These are phyloP conservation scores for Triplophysa dalaica DNA, from an alignment of 2,113 vertebrate species.

Conservation along the genomic window DNA sequence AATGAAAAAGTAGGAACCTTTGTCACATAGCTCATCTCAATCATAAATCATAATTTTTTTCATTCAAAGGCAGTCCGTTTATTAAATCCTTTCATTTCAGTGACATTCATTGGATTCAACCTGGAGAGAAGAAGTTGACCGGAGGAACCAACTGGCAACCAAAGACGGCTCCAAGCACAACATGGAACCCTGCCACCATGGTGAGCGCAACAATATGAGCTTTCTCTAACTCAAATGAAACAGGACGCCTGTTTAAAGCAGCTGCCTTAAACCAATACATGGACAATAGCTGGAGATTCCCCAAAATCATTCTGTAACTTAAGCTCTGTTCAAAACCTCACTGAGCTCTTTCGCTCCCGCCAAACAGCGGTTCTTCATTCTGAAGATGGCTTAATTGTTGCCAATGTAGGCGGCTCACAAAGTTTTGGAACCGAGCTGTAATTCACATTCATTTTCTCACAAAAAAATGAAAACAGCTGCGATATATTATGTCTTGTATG, in stretches of 20 bases:
- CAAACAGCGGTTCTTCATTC: neutral
- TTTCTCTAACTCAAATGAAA: constrained; percentile 5
- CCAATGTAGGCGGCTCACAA: neutral
- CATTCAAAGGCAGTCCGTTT: neutral
- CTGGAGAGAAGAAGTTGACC: constrained; percentile 92
- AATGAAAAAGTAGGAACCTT: constrained; percentile 83
- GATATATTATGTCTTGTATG: constrained; percentile 39
- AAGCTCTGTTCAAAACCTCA: constrained; percentile 5
- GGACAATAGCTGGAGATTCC: constrained; percentile 6
- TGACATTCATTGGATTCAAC: constrained; percentile 95
- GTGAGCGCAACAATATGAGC: constrained; percentile 69
- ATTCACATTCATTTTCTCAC: neutral
- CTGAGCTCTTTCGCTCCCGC: neutral
- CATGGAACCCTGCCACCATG: constrained; percentile 91
- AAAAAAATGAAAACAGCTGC: neutral
- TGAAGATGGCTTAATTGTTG: neutral
- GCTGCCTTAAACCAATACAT: constrained; percentile 1
- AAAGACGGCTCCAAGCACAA: constrained; percentile 90
- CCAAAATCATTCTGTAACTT: neutral
- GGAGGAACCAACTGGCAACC: constrained; percentile 96
- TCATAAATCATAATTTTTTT: neutral
- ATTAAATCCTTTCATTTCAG: constrained; percentile 59
- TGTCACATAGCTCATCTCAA: neutral
- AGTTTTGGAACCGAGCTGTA: constrained; percentile 11
- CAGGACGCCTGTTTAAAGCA: neutral